A percentile compares a stretch with the other conserved stretches of the same genome.
Conservation (phyloP, 2,113 vertebrate species). For the Oxygymnocypris stewartii region DNA sequence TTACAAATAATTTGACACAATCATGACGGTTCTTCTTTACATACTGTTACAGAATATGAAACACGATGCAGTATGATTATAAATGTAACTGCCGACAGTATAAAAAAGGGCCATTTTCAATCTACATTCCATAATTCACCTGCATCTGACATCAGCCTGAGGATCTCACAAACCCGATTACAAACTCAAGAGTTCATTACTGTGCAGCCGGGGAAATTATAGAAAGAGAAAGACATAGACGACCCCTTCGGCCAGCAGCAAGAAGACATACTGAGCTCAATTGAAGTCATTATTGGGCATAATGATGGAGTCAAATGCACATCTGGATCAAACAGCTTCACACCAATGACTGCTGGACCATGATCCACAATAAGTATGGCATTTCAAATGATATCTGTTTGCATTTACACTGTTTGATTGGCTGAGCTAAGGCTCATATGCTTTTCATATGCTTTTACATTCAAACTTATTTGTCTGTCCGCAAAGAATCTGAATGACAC, state of each 20-base stretch:
- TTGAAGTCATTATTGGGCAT: conserved; percentile 50
- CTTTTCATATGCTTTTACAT: no score
- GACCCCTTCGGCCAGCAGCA: conserved; percentile 34
- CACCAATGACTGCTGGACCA: not conserved
- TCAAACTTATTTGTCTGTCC: not conserved
- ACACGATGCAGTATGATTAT: not conserved
- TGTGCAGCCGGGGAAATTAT: conserved; percentile 22
- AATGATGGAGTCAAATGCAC: conserved; percentile 39
- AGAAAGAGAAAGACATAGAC: conserved; percentile 5
- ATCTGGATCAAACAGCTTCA: conserved; percentile 32
- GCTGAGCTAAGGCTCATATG: conserved; percentile 9
- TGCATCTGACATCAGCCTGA: conserved; percentile 57
- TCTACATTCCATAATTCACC: conserved; percentile 52
- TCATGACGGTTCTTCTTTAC: not conserved
- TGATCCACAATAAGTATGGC: not conserved
- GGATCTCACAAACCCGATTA: conserved; percentile 59
- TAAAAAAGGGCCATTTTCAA: conserved; percentile 36
- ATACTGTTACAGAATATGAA: not conserved
- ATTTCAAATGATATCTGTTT: not conserved
- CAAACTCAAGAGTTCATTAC: conserved; percentile 60
- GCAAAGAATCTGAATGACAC: not conserved
- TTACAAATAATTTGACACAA: not conserved
- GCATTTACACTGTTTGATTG: not conserved
- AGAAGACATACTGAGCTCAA: conserved; percentile 41
- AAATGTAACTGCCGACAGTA: not conserved